These are phyloP conservation scores for Branchinecta lynchi DNA, from an alignment of 1,140 invertebrate genomes.

Conservation along the genomic window DNA sequence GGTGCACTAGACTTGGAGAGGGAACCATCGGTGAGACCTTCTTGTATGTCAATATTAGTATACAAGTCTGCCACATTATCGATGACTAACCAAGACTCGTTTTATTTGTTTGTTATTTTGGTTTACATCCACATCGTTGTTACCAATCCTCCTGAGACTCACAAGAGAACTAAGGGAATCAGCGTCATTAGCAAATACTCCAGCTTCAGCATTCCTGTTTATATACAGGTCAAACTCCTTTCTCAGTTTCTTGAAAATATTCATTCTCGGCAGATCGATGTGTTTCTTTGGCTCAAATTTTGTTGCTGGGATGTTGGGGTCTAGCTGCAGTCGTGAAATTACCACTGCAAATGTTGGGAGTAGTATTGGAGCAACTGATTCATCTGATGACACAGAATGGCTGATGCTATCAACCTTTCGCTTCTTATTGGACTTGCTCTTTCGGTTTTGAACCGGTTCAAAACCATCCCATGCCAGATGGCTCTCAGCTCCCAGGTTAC, in stretches of 20 bases:
- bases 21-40: constrained; percentile 8
- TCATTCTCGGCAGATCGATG: neutral
- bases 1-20: neutral
- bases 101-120: neutral
- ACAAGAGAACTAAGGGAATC: neutral
- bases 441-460: neutral
- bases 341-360: neutral
- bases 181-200: neutral
- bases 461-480: neutral
- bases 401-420: neutral
- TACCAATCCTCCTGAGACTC: neutral
- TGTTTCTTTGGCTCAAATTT: neutral
- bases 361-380: neutral
- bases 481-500: neutral
- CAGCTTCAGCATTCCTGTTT: neutral
- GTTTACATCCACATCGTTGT: neutral
- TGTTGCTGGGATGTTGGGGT: neutral
- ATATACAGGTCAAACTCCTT: constrained; percentile 1
- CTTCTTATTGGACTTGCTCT: neutral
- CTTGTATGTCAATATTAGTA: neutral
- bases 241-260: constrained; percentile 7
- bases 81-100: neutral
- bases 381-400: neutral
- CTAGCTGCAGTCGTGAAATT: neutral
- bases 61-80: neutral